A percentile compares a stretch with the other conserved stretches of the same genome.
phyloP scores from a whole-genome alignment of 2,113 vertebrate species.

The Megaptera novaeangliae region DNA sequence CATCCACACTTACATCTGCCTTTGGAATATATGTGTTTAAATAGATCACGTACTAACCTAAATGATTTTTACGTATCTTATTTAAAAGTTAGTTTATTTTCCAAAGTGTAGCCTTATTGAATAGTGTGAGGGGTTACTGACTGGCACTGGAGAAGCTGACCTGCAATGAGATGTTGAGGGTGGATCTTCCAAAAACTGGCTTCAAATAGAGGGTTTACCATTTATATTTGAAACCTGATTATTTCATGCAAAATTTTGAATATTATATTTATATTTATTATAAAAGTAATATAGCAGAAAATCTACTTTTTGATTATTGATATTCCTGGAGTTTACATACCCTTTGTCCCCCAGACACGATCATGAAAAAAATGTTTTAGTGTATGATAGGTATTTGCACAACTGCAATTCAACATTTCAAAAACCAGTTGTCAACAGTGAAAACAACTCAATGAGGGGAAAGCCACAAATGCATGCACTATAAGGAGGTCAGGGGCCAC shows the following conservation, averaged over 20 bases:
- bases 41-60: not conserved
- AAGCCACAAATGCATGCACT: not conserved
- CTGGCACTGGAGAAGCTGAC: not conserved
- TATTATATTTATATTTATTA: not conserved
- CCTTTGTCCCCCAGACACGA: not conserved
- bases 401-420: not conserved
- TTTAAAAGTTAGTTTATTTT: not conserved
- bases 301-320: not conserved
- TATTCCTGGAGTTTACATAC: not conserved
- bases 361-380: slow-evolving; percentile 14
- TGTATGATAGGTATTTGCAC: not conserved
- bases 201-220: not conserved
- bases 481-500: not conserved
- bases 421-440: not conserved
- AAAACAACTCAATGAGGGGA: not conserved
- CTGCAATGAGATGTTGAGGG: not conserved
- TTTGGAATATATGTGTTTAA: not conserved
- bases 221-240: not conserved
- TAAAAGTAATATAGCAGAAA: not conserved
- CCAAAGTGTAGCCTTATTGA: not conserved
- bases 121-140: not conserved
- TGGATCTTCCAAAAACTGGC: not conserved
- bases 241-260: not conserved
- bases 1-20: not conserved
- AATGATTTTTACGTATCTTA: not conserved